Evolutionary conservation across 2,888 invertebrate species (phyloP).

Genomic region (Drosophila ezoana): DNA sequence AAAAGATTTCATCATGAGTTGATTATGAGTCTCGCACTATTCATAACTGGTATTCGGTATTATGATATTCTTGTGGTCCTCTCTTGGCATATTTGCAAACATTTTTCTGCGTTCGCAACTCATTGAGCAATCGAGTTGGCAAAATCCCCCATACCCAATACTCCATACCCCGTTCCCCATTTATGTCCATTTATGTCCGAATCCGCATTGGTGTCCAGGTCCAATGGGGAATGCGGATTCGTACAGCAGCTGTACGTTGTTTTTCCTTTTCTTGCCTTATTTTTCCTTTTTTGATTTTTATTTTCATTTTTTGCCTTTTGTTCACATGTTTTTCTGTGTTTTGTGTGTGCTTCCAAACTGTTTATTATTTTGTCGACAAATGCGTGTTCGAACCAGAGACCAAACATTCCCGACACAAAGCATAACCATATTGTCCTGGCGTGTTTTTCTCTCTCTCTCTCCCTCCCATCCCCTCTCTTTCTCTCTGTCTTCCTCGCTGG

Average conservation of each 20-base stretch:
- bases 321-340: conserved; percentile 35
- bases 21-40: conserved; percentile 28
- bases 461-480: not conserved
- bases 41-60: conserved; percentile 32
- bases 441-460: conserved; percentile 18
- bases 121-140: conserved; percentile 65
- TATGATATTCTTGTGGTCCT: conserved; percentile 13
- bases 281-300: not conserved
- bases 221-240: conserved; percentile 36
- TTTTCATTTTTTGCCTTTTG: conserved; percentile 36
- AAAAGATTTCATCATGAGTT: conserved; percentile 23
- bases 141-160: not conserved
- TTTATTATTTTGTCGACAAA: conserved; percentile 67
- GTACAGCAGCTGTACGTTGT: conserved; percentile 36
- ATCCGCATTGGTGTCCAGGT: conserved; percentile 28
- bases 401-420: conserved; percentile 40
- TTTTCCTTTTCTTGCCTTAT: not conserved
- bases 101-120: conserved; percentile 63
- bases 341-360: conserved; percentile 46
- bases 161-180: not conserved
- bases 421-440: conserved; percentile 61
- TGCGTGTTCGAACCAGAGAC: conserved; percentile 39
- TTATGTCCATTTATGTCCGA: not conserved
- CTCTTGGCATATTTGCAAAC: conserved; percentile 60
- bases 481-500: not conserved